A percentile compares a stretch with the other conserved stretches of the same genome.
phyloP scores from a whole-genome alignment of 2,113 vertebrate genomes.

The Hipposideros armiger region DNA sequence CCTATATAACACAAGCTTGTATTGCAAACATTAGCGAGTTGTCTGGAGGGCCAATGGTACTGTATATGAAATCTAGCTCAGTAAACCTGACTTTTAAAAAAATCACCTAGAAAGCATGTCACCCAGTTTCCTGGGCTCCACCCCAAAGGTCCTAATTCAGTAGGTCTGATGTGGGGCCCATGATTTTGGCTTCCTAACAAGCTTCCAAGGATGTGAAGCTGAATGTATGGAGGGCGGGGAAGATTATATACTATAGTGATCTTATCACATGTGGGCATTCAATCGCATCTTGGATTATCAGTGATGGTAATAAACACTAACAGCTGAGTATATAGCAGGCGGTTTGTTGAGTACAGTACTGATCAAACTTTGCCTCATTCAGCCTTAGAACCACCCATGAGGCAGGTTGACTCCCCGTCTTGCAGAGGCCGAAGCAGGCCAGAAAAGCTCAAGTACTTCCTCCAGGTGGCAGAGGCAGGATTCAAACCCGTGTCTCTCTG shows the following conservation, averaged over 20 bases:
- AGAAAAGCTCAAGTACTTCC: background rate
- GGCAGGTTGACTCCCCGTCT: too few relatives aligned
- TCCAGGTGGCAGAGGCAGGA: background rate
- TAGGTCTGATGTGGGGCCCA: background rate
- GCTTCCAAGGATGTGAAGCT: background rate
- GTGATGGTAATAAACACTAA: background rate
- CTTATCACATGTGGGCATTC: background rate
- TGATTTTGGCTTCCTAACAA: background rate
- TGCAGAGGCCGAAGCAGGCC: too few relatives aligned
- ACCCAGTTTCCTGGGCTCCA: background rate
- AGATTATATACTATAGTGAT: background rate
- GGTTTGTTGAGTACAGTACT: background rate
- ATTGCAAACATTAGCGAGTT: background rate
- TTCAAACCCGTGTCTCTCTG: background rate
- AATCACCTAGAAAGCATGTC: background rate
- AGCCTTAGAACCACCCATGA: background rate
- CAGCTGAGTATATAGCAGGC: background rate
- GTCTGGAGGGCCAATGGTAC: background rate
- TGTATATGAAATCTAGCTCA: background rate
- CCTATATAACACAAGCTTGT: background rate
- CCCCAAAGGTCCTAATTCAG: background rate
- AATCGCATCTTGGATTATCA: background rate
- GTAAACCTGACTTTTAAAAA: background rate
- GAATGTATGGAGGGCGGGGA: background rate
- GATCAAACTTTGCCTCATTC: background rate